A percentile compares a stretch with the other conserved stretches of the same genome.
Conservation (phyloP, 2,888 invertebrate genomes). For the Terebella lapidaria region DNA sequence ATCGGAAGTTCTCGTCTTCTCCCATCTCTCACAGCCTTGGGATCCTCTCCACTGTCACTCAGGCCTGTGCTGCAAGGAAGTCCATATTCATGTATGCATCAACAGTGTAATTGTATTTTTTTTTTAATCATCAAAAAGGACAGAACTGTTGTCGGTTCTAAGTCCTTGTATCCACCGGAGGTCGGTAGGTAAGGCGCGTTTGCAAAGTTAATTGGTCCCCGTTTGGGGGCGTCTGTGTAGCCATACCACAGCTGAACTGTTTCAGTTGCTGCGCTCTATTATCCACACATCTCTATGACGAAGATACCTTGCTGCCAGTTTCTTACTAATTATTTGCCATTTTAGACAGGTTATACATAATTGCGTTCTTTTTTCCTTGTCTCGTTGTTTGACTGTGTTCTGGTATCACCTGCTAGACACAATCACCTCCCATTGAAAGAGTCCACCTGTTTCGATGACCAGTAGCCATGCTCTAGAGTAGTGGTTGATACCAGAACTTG, state of each 20-base stretch:
- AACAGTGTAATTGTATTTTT: not conserved
- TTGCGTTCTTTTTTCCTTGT: not conserved
- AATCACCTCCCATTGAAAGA: not conserved
- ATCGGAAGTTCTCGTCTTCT: too few species aligned
- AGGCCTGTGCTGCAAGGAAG: constrained; percentile 26
- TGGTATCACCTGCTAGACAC: too few species aligned
- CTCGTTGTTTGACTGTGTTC: too few species aligned
- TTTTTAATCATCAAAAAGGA: not conserved
- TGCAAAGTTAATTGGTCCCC: too few species aligned
- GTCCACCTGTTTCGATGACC: not conserved
- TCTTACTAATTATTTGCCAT: constrained; percentile 1
- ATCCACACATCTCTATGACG: not conserved
- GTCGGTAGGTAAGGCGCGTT: not conserved
- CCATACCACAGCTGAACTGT: not conserved
- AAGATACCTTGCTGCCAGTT: not conserved
- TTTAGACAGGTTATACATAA: not conserved
- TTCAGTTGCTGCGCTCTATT: not conserved
- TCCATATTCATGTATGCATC: constrained; percentile 35
- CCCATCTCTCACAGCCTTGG: constrained; percentile 29
- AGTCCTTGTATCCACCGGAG: not conserved
- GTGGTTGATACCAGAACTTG: not conserved
- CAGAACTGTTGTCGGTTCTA: not conserved
- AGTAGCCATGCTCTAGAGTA: not conserved
- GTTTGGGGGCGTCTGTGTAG: too few species aligned
- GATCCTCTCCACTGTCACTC: constrained; percentile 30